Base-by-base conservation (phyloP, 2,797 vertebrate genomes). In the Sparidentex hasta region DNA sequence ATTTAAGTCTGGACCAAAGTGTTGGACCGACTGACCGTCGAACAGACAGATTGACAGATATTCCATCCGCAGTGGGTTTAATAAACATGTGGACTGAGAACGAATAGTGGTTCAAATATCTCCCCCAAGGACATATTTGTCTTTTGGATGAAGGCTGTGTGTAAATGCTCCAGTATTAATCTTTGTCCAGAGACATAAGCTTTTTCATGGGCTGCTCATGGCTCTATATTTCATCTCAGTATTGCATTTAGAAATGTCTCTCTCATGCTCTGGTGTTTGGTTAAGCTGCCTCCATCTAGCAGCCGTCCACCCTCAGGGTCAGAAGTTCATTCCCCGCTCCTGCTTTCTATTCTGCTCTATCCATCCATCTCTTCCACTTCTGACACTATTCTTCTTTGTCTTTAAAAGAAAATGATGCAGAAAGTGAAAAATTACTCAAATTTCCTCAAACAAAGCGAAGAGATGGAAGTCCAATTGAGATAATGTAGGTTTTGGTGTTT, bases 191-290 rank as follows among this genome's bases (percentile, higher is more conserved):
- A 61, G 38, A 65, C 44, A 73, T 25, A 16, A 57, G 18, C 38
- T 80, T 71, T 7, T 57, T 66, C 29, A 55, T 38, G 7, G 44
- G 52, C 16, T 41, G 25, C 57, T 74, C 1, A 2, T 63, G 12
- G 68, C 54, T 61, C 11, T 66, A 56, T 81, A 56, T 70, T 68
- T 69, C 58, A 80, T 56, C 27, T 0, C 7, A 54, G 33, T 56
- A 69, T 67, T 83, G 27, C 48, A 69, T 81, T 76, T 51, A 69
- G 44, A 74, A 79, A 83, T 67, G 63, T 71, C n/a, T 80, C 71
- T 68, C 64, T 76, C 16, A 11, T 74, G 46, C 41, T 65, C 64
- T 2, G 38, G 27, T 70, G 61, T 74, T 65, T 66, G 75, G 20
- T 58, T 66, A 55, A 66, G 56, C 48, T 69, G 57, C 59, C 44